phyloP scores from a whole-genome alignment of 2,113 vertebrate genomes.

The Neoarius graeffei region DNA sequence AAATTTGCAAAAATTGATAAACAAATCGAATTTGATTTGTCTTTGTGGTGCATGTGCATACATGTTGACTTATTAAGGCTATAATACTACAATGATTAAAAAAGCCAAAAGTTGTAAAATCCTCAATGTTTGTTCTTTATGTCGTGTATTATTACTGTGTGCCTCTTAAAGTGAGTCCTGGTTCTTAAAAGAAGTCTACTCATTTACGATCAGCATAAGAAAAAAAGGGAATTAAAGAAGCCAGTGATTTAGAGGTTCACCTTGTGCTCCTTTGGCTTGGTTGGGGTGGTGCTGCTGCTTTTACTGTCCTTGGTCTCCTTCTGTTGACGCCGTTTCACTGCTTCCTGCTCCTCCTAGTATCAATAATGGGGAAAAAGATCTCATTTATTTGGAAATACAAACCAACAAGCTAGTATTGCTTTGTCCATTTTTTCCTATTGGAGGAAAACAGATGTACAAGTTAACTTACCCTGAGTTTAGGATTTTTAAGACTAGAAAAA shows the following conservation, averaged over 20 bases:
- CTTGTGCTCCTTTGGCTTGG: slow-evolving; percentile 89
- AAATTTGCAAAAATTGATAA: no score
- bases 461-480: slow-evolving; percentile 99
- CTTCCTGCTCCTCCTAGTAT: slow-evolving; percentile 94
- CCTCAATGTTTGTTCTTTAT: background rate
- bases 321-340: slow-evolving; percentile 88
- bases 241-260: slow-evolving; percentile 52
- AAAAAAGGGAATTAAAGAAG: background rate
- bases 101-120: background rate
- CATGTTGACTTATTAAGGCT: background rate
- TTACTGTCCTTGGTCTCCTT: slow-evolving; percentile 87
- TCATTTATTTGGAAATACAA: background rate
- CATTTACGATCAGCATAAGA: no score
- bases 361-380: background rate
- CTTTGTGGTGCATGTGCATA: background rate
- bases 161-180: background rate
- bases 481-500: slow-evolving; percentile 99
- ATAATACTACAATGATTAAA: background rate
- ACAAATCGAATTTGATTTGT: no score
- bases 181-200: background rate
- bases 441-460: background rate
- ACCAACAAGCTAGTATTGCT: background rate
- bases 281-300: slow-evolving; percentile 92
- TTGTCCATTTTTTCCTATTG: background rate
- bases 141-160: background rate